Evolutionary conservation across 2,797 vertebrate genomes (phyloP).

Genomic region (Diplodus sargus): DNA sequence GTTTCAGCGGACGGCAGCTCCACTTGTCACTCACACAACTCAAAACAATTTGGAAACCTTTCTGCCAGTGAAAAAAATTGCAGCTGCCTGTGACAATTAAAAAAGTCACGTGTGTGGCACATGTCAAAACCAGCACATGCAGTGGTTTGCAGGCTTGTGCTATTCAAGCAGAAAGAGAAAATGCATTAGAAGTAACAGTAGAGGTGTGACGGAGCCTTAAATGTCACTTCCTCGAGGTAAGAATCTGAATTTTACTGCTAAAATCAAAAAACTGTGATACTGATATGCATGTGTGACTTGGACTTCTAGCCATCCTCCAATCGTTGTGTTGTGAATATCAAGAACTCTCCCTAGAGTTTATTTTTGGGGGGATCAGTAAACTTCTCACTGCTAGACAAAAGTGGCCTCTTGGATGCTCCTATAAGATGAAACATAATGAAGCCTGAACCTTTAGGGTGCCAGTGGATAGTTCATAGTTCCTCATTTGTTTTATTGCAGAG

Average conservation of each 20-base stretch:
- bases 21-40: constrained; percentile 47
- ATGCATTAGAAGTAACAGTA: not conserved
- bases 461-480: no score
- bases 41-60: constrained; percentile 25
- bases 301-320: not conserved
- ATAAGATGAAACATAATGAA: no score
- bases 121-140: constrained; percentile 9
- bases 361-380: no score
- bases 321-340: not conserved
- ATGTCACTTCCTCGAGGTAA: not conserved
- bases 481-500: no score
- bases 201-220: not conserved
- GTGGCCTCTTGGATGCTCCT: no score
- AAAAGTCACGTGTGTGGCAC: not conserved
- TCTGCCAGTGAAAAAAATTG: constrained; percentile 7
- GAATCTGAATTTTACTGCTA: not conserved
- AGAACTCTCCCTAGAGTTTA: no score
- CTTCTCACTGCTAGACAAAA: no score
- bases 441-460: no score
- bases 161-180: no score
- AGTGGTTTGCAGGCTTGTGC: not conserved
- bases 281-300: not conserved
- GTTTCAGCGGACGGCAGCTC: constrained; percentile 8
- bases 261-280: not conserved
- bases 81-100: constrained; percentile 11